Evolutionary conservation across 2,797 vertebrate genomes (phyloP), one percentile per base, ranked within the genome.

Genomic region (Lacerta bilineata): DNA sequence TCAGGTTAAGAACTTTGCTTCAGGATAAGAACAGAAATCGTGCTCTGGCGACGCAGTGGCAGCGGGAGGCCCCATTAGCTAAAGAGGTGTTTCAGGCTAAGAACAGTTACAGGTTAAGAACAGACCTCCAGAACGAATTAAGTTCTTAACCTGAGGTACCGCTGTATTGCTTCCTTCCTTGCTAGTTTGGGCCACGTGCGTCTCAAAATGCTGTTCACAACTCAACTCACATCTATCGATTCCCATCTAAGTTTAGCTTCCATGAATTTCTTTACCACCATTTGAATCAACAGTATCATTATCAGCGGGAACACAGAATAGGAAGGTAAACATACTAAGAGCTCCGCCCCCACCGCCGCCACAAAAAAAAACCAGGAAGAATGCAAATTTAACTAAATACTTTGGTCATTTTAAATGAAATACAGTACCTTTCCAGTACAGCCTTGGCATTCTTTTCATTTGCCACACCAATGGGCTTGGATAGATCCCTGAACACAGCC

Each of bases 381-480:
- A 59, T 91, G 1, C 91, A 93, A 90, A 39, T 8, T 2, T 43
- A 55, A 59, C 43, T 78, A 78, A 66, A 81, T 66, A 64, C 68
- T 71, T 46, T 80, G 29, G 61, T 79, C 84, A 33, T 17, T 85
- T 95, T 84, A 92, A 89, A 95, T 69, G 39, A 95, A 97, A 0
- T 96, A 99, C 99, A 97, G 0, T 96, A 99, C 99, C 98, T 99
- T 91, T 99, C 98, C 95, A 96, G 96, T 25, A 98, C 98, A 41
- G 97, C 95, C 95, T 98, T 98, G 69, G 98, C 98, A 1, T 99
- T 99, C 95, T 98, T 98, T 90, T 98, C 98, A 90, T 99, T 99
- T 36, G 98, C 97, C 43, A 98, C 98, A 0, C 98, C 99, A 84
- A 99, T 97, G 0, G 99, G 99, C 93, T 99, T 99, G 29, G 98